Conservation (phyloP, 2,888 invertebrate species). For the Harmothoe impar region DNA sequence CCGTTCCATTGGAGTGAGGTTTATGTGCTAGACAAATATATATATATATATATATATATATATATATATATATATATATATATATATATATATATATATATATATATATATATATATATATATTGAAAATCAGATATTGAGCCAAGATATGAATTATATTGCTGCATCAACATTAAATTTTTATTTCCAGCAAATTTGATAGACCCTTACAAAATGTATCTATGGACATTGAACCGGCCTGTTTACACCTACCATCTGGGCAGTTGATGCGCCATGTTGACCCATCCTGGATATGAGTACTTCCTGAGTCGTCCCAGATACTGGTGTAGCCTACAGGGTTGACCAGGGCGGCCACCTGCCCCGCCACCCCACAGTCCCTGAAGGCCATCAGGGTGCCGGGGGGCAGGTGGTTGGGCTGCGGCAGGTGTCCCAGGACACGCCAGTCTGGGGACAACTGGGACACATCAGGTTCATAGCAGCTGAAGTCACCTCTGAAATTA, state of each 20-base stretch:
- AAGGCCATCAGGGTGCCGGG: neutral
- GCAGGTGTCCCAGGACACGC: neutral
- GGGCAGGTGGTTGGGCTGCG: neutral
- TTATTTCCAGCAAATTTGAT: no score
- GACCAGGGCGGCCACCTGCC: neutral
- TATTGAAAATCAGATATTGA: no score
- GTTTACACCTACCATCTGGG: neutral
- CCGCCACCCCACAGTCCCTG: neutral
- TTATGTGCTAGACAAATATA: no score
- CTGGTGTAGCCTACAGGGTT: constrained; percentile 19
- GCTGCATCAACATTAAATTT: no score
- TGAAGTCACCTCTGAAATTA: constrained; percentile 33
- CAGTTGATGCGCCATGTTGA: constrained; percentile 15
- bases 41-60: no score
- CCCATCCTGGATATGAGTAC: constrained; percentile 20
- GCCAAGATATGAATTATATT: no score
- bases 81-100: no score
- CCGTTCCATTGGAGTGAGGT: no score
- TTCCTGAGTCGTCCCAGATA: constrained; percentile 1
- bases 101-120: no score
- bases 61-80: no score
- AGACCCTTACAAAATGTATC: no score
- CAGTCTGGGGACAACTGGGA: neutral
- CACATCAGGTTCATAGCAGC: constrained; percentile 24
- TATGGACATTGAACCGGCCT: neutral